phyloP scores from a whole-genome alignment of 1,140 invertebrate species.

The Trinorchestia longiramus region DNA sequence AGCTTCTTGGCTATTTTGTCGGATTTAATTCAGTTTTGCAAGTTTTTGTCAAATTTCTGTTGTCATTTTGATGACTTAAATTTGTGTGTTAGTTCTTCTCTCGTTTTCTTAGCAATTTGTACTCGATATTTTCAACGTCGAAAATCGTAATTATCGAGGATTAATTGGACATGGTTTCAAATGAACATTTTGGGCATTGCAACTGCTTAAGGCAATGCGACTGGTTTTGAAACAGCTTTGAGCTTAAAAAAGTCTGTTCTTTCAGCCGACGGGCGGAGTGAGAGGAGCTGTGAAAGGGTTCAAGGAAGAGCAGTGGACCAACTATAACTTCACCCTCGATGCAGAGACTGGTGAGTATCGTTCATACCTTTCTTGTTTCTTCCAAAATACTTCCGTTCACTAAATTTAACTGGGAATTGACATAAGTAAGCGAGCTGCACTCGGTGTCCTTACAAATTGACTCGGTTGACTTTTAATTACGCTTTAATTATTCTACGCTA shows the following conservation, averaged over 20 bases:
- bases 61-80: no score
- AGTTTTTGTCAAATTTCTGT: no score
- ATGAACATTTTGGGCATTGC: not conserved
- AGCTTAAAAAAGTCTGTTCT: not conserved
- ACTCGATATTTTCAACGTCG: not conserved
- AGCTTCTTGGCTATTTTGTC: no score
- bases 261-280: not conserved
- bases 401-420: not conserved
- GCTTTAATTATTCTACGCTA: no score
- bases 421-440: no score
- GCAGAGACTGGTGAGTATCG: constrained; percentile 23
- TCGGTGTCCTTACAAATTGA: no score
- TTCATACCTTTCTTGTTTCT: not conserved
- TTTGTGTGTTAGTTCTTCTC: no score
- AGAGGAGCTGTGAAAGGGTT: not conserved
- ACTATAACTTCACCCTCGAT: constrained; percentile 3
- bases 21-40: no score
- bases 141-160: not conserved
- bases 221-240: not conserved
- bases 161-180: not conserved
- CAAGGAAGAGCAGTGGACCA: not conserved
- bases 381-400: not conserved
- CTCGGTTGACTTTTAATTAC: no score
- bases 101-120: no score
- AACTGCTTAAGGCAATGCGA: not conserved